A percentile compares a stretch with the other conserved stretches of the same genome.
Conservation (phyloP, 2,888 invertebrate genomes). For the Sialis lutaria region DNA sequence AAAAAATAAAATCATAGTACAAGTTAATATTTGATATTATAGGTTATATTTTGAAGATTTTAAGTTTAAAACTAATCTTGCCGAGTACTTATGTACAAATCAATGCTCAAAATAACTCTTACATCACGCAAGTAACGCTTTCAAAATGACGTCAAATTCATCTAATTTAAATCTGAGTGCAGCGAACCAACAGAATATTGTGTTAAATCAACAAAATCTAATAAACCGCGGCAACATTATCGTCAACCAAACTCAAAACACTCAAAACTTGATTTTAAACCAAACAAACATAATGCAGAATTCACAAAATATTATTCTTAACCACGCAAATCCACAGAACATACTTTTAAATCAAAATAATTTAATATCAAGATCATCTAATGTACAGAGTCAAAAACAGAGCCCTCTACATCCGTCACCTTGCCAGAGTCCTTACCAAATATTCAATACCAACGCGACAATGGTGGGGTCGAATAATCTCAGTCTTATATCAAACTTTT, state of each 20-base stretch:
- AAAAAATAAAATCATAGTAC: no score
- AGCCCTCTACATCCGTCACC: constrained; percentile 4
- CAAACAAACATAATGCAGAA: constrained; percentile 7
- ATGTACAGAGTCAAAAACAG: constrained; percentile 5
- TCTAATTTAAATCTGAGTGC: constrained; percentile 5
- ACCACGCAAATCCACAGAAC: constrained; percentile 5
- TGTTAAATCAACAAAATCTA: constrained; percentile 5
- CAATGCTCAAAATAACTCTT: background rate
- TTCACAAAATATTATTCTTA: constrained; percentile 5
- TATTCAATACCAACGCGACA: constrained; percentile 26
- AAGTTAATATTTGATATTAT: no score
- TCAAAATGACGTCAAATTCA: constrained; percentile 5
- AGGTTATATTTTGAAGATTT: background rate
- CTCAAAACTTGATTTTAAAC: constrained; percentile 6
- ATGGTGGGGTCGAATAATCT: constrained; percentile 27
- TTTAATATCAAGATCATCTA: constrained; percentile 2
- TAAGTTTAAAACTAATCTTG: background rate
- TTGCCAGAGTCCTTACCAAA: constrained; percentile 18
- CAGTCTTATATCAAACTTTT: constrained; percentile 16
- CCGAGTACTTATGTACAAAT: background rate
- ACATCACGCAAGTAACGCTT: background rate
- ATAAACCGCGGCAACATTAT: constrained; percentile 6
- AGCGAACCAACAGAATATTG: constrained; percentile 6
- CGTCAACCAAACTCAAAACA: constrained; percentile 6
- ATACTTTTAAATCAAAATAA: constrained; percentile 6